These are phyloP conservation scores for Gastrophryne carolinensis DNA, from an alignment of 2,797 vertebrate genomes.

Conservation along the genomic window DNA sequence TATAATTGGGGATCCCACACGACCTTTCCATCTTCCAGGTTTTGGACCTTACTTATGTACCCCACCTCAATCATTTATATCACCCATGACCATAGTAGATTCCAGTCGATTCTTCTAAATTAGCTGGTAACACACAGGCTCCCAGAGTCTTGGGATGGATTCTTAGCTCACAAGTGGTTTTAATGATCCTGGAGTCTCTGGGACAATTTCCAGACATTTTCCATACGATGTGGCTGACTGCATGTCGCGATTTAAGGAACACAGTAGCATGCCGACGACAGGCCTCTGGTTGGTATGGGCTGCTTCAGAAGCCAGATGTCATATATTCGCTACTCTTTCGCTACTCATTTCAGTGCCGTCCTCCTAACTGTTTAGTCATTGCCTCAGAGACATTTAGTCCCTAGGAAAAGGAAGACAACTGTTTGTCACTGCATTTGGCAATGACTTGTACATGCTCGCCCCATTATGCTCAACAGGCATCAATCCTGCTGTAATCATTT, in stretches of 20 bases:
- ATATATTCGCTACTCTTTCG: constrained; percentile 48
- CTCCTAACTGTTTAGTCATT: neutral
- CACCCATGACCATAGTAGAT: constrained; percentile 11
- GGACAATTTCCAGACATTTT: constrained; percentile 45
- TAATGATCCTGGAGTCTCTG: constrained; percentile 44
- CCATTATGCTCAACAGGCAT: neutral
- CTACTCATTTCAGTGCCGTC: constrained; percentile 29
- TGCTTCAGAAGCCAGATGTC: constrained; percentile 39
- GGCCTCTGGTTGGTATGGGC: constrained; percentile 11
- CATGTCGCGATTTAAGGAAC: constrained; percentile 38
- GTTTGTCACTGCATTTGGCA: neutral
- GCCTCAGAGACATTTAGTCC: neutral
- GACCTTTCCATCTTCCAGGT: no score
- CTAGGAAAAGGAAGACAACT: constrained; percentile 8
- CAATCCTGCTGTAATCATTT: neutral
- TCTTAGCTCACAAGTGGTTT: constrained; percentile 47
- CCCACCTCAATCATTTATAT: no score
- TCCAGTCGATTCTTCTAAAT: constrained; percentile 20
- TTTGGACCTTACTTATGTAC: no score
- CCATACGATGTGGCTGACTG: constrained; percentile 41
- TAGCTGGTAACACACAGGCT: neutral
- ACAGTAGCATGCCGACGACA: constrained; percentile 42
- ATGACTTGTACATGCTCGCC: neutral
- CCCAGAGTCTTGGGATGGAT: neutral
- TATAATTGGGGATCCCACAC: no score